phyloP scores from a whole-genome alignment of 2,797 vertebrate genomes.

The Notolabrus celidotus region DNA sequence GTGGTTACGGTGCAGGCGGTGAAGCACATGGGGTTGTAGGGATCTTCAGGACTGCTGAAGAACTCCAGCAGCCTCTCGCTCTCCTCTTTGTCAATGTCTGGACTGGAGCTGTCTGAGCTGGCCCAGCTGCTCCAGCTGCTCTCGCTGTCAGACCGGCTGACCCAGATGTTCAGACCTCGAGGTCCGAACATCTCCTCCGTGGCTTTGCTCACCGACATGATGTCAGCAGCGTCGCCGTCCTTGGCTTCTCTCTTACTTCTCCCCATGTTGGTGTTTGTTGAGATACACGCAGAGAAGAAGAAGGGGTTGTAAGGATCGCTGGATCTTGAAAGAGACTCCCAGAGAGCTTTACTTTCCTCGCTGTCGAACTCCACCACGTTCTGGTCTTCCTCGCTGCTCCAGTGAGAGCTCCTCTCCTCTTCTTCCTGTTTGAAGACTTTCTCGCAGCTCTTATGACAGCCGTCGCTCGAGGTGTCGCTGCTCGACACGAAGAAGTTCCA shows the following conservation, averaged over 20 bases:
- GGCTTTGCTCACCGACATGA: slow-evolving; percentile 26
- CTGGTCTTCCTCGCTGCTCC: slow-evolving; percentile 77
- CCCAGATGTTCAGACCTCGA: slow-evolving; percentile 59
- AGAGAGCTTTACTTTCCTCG: slow-evolving; percentile 74
- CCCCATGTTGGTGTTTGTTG: slow-evolving; percentile 66
- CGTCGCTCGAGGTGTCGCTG: slow-evolving; percentile 62
- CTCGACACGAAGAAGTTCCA: slow-evolving; percentile 82
- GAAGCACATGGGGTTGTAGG: slow-evolving; percentile 87
- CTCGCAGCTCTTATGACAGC: slow-evolving; percentile 33
- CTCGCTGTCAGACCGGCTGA: slow-evolving; percentile 82
- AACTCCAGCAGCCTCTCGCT: slow-evolving; percentile 83
- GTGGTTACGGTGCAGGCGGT: slow-evolving; percentile 73
- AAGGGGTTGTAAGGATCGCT: slow-evolving; percentile 82
- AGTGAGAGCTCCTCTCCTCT: slow-evolving; percentile 65
- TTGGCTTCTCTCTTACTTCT: slow-evolving; percentile 36
- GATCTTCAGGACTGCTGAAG: slow-evolving; percentile 78
- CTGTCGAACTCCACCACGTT: slow-evolving; percentile 67
- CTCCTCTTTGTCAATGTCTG: slow-evolving; percentile 80
- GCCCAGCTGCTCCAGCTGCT: slow-evolving; percentile 85
- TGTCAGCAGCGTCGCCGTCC: slow-evolving; percentile 29
- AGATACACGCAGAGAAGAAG: slow-evolving; percentile 82
- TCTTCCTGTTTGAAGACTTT: slow-evolving; percentile 55
- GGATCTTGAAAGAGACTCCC: slow-evolving; percentile 80
- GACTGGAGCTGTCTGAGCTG: slow-evolving; percentile 75
- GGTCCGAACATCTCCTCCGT: slow-evolving; percentile 46